Conservation (phyloP, 2,888 invertebrate genomes). For the Phyllotreta cruciferae region DNA sequence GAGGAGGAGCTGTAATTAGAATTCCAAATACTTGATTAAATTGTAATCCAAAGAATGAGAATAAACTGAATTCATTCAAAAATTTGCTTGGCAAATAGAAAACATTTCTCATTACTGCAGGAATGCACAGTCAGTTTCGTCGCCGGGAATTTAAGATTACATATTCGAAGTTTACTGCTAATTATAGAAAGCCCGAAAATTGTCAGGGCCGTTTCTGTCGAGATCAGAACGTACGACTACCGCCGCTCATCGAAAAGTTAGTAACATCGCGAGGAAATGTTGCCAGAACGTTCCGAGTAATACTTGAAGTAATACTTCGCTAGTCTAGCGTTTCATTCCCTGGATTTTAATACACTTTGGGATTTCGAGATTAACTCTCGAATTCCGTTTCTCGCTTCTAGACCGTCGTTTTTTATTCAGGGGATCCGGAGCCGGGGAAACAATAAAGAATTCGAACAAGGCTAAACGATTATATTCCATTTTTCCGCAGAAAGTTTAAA, state of each 20-base stretch:
- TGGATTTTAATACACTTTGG: constrained; percentile 42
- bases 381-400: constrained; percentile 23
- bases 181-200: constrained; percentile 2
- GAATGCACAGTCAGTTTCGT: constrained; percentile 1
- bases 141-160: constrained; percentile 6
- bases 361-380: constrained; percentile 37
- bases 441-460: constrained; percentile 1
- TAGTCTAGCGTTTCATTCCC: constrained; percentile 40
- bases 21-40: too few species aligned
- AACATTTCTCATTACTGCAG: constrained; percentile 1
- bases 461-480: background rate
- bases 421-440: constrained; percentile 16
- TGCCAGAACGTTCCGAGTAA: constrained; percentile 42
- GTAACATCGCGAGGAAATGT: constrained; percentile 4
- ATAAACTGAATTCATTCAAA: too few species aligned
- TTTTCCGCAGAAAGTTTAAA: background rate
- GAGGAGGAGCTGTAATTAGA: too few species aligned
- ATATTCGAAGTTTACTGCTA: constrained; percentile 10
- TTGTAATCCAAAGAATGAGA: too few species aligned
- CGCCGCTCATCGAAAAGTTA: constrained; percentile 13
- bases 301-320: constrained; percentile 43
- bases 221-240: constrained; percentile 7
- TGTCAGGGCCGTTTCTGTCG: constrained; percentile 15
- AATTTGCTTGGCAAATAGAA: too few species aligned
- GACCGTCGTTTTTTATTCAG: constrained; percentile 37